Base-by-base conservation (phyloP, 2,113 vertebrate genomes). In the Speoplatyrhinus poulsoni region DNA sequence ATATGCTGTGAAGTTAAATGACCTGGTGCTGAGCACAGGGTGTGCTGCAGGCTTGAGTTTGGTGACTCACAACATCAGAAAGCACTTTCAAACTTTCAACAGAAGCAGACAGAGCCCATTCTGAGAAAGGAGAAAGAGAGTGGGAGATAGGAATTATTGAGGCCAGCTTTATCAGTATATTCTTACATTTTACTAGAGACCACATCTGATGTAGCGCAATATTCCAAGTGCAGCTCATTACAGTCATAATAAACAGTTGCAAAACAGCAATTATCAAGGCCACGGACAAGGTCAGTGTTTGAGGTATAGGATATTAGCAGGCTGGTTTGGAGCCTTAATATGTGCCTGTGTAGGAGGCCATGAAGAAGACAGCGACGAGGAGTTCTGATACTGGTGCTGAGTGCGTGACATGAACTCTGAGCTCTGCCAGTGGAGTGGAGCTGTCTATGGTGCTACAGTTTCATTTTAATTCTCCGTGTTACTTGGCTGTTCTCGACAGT, bases 381-480 rank as follows among this genome's bases (percentile, higher is more conserved):
- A 41, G 36, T 8, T 41, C 36, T 41, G 36, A 8, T 8, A 5
- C 7, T 41, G 36, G 36, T 41, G 0, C 36, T 41, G 36, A 6
- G 7, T 41, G 36, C 5, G 36, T 41, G 36, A 41, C 6, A 5
- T 41, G 36, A 41, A 41, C 36, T 41, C 36, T 41, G 36, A 6
- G 36, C 36, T 41, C 36, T 41, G 36, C 36, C 7, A 41, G 36
- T 41, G 36, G 6, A 1, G 36, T 7, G 46, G 64, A 80, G 71
- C 72, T 81, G 60, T 83, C 84, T 60, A 0, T 68, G 73, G 79
- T 77, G 4, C 81, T 85, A 61, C 11, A 59, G 33, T 26, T 57
- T 0, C 62, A 57, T 33, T 6, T 16, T 3, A 2, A 16, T 46
- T 61, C 46, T 64, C 63, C 67, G 2, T 59, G 49, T 56, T 56